phyloP scores from a whole-genome alignment of 2,888 invertebrate species.

The Cataglyphis altisquamis region DNA sequence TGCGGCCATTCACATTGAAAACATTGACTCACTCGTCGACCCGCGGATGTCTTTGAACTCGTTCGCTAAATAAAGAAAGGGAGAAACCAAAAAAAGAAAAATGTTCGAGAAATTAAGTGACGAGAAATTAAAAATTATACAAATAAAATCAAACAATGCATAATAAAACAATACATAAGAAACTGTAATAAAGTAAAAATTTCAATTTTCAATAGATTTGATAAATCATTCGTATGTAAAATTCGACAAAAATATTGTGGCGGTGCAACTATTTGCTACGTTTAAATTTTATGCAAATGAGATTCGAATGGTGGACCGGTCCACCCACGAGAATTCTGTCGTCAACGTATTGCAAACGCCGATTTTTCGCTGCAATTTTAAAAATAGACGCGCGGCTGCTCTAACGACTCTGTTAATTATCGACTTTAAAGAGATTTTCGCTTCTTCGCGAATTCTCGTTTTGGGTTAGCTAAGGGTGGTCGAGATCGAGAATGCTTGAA shows the following conservation, averaged over 20 bases:
- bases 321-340: slow-evolving; percentile 64
- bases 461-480: not conserved
- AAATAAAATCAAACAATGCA: not conserved
- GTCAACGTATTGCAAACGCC: slow-evolving; percentile 65
- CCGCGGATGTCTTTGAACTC: slow-evolving; percentile 83
- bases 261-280: not conserved
- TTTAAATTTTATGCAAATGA: slow-evolving; percentile 61
- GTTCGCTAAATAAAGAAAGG: slow-evolving; percentile 82
- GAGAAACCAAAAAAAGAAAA: slow-evolving; percentile 55
- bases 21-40: slow-evolving; percentile 81
- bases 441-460: slow-evolving; percentile 8
- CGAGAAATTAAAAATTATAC: not conserved
- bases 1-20: slow-evolving; percentile 83
- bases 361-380: slow-evolving; percentile 13
- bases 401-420: slow-evolving; percentile 15
- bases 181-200: not conserved
- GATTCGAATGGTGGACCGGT: slow-evolving; percentile 65
- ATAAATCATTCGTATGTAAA: not conserved
- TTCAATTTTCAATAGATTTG: not conserved
- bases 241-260: not conserved
- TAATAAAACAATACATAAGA: too few relatives aligned
- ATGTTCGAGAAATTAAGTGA: not conserved
- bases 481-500: not conserved
- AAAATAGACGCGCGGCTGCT: not conserved
- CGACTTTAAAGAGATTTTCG: slow-evolving; percentile 45